Evolutionary conservation across 2,797 vertebrate species (phyloP).

Genomic region (Menidia menidia): DNA sequence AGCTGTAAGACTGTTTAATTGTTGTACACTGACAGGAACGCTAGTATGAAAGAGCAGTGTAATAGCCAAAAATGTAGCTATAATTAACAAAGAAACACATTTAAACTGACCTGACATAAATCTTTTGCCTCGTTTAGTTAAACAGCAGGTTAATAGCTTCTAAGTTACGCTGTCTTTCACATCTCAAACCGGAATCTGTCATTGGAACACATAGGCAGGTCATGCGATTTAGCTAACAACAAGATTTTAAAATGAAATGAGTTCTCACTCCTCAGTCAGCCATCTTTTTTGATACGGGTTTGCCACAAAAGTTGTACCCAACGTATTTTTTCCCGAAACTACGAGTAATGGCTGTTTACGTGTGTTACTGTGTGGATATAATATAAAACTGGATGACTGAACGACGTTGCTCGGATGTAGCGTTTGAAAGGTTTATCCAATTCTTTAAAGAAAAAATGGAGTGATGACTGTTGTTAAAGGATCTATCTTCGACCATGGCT

Average conservation of each 20-base stretch:
- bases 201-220: slow-evolving; percentile 44
- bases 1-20: background rate
- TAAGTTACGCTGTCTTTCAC: background rate
- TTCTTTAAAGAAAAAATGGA: too few species aligned
- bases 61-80: background rate
- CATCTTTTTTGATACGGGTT: too few species aligned
- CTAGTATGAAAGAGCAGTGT: background rate
- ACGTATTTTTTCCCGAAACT: background rate
- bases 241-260: fast-evolving
- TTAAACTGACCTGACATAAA: background rate
- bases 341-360: background rate
- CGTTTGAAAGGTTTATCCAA: too few species aligned
- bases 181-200: slow-evolving; percentile 16
- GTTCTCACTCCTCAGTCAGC: slow-evolving; percentile 19
- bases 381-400: too few species aligned
- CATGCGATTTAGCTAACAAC: slow-evolving; percentile 46
- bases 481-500: slow-evolving; percentile 11
- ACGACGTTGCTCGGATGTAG: too few species aligned
- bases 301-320: background rate
- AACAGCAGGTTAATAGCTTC: background rate
- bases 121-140: slow-evolving; percentile 24
- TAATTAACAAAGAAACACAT: background rate
- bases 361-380: too few species aligned
- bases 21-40: too few species aligned
- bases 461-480: background rate